A percentile compares a stretch with the other conserved stretches of the same genome.
These are phyloP conservation scores for Pachliopta kotzebuea DNA, from an alignment of 2,888 invertebrate species.

Conservation along the genomic window DNA sequence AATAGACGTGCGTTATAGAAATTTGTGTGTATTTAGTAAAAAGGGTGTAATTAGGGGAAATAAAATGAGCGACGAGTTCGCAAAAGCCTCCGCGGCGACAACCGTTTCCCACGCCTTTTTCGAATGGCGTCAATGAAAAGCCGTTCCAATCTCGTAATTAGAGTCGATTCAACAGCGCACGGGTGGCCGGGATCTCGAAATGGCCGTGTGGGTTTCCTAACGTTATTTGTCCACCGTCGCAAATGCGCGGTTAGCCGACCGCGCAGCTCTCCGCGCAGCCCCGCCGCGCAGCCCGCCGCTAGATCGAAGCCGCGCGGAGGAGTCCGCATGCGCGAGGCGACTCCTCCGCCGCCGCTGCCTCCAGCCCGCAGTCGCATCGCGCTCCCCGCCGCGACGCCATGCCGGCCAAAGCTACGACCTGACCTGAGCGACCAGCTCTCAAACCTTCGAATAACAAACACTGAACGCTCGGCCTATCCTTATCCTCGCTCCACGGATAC, in stretches of 20 bases:
- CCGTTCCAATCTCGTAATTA: slow-evolving; percentile 44
- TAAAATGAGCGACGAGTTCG: slow-evolving; percentile 11
- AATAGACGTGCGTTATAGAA: neutral
- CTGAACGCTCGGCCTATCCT: slow-evolving; percentile 47
- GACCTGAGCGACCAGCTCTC: slow-evolving; percentile 66
- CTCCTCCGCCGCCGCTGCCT: slow-evolving; percentile 53
- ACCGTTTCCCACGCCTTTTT: slow-evolving; percentile 27
- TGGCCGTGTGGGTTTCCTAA: slow-evolving; percentile 56
- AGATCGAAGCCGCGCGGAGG: slow-evolving; percentile 68
- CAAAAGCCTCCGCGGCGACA: slow-evolving; percentile 25
- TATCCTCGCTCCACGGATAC: slow-evolving; percentile 48
- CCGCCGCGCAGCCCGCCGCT: slow-evolving; percentile 50
- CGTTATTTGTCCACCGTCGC: slow-evolving; percentile 72
- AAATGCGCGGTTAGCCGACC: slow-evolving; percentile 56
- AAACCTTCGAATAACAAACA: slow-evolving; percentile 57
- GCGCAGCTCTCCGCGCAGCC: slow-evolving; percentile 40
- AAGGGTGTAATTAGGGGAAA: slow-evolving; percentile 1
- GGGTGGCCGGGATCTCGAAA: slow-evolving; percentile 50
- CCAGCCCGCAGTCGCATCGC: slow-evolving; percentile 72
- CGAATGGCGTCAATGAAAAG: slow-evolving; percentile 36
- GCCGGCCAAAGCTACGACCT: slow-evolving; percentile 69
- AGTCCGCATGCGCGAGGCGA: slow-evolving; percentile 58
- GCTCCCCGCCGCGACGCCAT: slow-evolving; percentile 67
- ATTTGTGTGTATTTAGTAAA: neutral
- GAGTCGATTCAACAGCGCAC: slow-evolving; percentile 45